Evolutionary conservation across 2,888 invertebrate genomes (phyloP), one percentile per base, ranked within the genome.

Genomic region (Rhagonycha lutea): DNA sequence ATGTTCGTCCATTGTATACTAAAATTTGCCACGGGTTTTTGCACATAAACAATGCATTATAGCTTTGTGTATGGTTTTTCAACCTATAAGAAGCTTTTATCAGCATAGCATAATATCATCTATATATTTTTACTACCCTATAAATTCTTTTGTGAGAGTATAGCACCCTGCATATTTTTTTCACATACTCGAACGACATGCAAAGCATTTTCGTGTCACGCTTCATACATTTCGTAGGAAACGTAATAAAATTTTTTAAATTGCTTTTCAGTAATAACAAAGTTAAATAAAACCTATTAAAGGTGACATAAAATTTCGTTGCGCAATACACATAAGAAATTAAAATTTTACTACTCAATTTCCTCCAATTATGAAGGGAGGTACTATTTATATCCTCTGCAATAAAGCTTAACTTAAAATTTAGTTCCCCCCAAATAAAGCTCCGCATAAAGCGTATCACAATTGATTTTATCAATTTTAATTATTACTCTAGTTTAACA

Each of bases 31-130:
- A 47, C 47, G n/a, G 14, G 62, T 18, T 62, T 62, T 62, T 23
- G 23, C 62, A 62, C 62, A 62, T 62, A 62, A 62, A 24, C 63
- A 24, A 65, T 65, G n/a, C 23, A 65, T 65, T 65, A 26, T 65
- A 26, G 26, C 12, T 65, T 65, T 65, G 63, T 26, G n/a, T 65
- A 62, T 62, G 62, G 63, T 23, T 14, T 65, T 65, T 26, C 63
- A 65, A 65, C 63, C 63, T 65, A 65, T 65, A 65, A 65, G 63
- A 72, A 72, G 72, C 68, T 72, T 72, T 72, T 72, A 68, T 60
- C 61, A 68, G 68, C 72, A 72, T 72, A 24, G 14, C 68, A 60
- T 67, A 72, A 72, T 72, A 72, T 68, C 62, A 67, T 14, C 68
- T 60, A 72, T 72, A 72, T 61, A 72, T 68, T 72, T 68, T 72